Conservation (phyloP, 2,888 invertebrate genomes). For the Aleiodes testaceus region DNA sequence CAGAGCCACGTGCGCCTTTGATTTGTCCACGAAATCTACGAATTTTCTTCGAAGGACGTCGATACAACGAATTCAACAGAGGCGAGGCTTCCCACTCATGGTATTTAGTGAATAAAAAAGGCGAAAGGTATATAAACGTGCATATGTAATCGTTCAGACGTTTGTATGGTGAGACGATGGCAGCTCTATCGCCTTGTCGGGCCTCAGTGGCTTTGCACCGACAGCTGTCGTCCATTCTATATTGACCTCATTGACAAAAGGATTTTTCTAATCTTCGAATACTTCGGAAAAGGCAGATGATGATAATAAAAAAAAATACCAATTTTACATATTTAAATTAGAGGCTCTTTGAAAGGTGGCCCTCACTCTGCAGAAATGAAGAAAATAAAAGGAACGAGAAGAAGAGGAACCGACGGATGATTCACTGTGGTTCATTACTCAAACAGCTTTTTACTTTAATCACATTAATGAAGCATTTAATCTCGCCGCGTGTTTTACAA, state of each 20-base stretch:
- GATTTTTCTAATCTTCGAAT: slow-evolving; percentile 36
- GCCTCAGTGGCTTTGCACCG: slow-evolving; percentile 3
- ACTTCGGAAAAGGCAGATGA: slow-evolving; percentile 10
- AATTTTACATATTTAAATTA: background rate
- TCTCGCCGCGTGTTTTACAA: slow-evolving; percentile 72
- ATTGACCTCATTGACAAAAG: slow-evolving; percentile 39
- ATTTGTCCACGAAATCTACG: background rate
- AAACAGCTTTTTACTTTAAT: slow-evolving; percentile 72
- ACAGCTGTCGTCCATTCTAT: slow-evolving; percentile 30
- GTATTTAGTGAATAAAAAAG: slow-evolving; percentile 55
- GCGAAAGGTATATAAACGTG: slow-evolving; percentile 50
- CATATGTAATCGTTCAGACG: slow-evolving; percentile 65
- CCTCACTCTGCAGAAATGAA: slow-evolving; percentile 38
- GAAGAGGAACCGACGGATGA: slow-evolving; percentile 61
- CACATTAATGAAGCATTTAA: slow-evolving; percentile 73
- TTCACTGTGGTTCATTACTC: slow-evolving; percentile 71
- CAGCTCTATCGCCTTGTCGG: slow-evolving; percentile 67
- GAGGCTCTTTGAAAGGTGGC: background rate
- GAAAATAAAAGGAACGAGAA: slow-evolving; percentile 40
- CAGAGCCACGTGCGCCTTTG: too few species aligned
- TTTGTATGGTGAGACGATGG: slow-evolving; percentile 71
- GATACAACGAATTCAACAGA: slow-evolving; percentile 21
- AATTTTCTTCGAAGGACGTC: background rate
- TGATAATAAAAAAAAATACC: slow-evolving; percentile 13
- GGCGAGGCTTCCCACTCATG: slow-evolving; percentile 55